Evolutionary conservation across 2,113 vertebrate genomes (phyloP).

Genomic region (Progne subis): DNA sequence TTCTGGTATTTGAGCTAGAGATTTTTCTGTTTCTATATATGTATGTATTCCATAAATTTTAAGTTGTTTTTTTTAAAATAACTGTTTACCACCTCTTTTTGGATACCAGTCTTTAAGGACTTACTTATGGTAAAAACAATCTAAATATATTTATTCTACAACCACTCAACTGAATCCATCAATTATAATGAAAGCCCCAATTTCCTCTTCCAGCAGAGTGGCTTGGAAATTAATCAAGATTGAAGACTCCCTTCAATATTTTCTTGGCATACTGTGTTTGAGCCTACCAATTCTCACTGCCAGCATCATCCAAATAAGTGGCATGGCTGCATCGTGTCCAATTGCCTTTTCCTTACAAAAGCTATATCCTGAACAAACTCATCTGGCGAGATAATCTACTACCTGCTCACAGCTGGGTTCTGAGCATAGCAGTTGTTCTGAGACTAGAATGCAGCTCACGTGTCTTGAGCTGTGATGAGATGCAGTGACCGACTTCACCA

Average conservation of each 20-base stretch:
- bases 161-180: neutral
- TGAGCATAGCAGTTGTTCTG: neutral
- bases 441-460: accelerated
- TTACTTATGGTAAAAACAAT: neutral
- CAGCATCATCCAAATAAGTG: neutral
- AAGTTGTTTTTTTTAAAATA: neutral
- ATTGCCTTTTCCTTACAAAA: neutral
- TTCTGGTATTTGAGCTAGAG: neutral
- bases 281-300: neutral
- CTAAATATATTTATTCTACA: neutral
- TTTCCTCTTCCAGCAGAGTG: neutral
- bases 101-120: neutral
- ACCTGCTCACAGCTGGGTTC: neutral
- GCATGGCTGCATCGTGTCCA: neutral
- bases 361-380: neutral
- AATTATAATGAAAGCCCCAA: neutral
- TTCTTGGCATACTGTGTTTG: neutral
- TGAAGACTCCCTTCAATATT: neutral
- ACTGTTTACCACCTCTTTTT: neutral
- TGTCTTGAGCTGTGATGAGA: neutral
- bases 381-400: neutral
- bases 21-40: neutral
- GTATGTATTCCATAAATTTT: neutral
- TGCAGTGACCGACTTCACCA: accelerated
- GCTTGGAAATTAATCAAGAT: neutral